These are phyloP conservation scores for Sebastes steindachneri DNA, from an alignment of 2,797 vertebrate species.

Conservation along the genomic window DNA sequence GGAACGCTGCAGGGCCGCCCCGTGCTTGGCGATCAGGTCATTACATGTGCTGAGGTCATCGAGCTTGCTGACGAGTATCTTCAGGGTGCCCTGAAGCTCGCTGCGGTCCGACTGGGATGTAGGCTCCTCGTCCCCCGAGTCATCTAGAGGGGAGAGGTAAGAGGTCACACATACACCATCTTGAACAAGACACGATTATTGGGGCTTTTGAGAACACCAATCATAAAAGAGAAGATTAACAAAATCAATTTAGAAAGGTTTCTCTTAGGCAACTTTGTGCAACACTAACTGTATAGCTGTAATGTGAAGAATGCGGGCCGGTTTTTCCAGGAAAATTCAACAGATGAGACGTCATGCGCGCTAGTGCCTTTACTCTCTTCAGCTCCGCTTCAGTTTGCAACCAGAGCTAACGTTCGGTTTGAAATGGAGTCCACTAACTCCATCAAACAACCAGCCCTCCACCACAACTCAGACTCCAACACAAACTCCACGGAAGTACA, in stretches of 20 bases:
- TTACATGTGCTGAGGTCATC: conserved; percentile 96
- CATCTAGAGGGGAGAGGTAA: conserved; percentile 85
- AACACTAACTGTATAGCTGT: neutral
- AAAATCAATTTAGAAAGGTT: neutral
- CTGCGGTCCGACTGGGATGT: conserved; percentile 91
- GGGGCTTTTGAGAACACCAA: neutral
- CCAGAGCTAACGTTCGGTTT: no score
- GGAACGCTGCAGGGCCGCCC: conserved; percentile 94
- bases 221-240: neutral
- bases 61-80: conserved; percentile 92
- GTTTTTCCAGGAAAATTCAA: no score
- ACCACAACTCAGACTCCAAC: no score
- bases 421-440: no score
- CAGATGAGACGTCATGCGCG: no score
- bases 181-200: neutral
- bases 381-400: no score
- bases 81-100: conserved; percentile 91
- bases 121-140: conserved; percentile 95
- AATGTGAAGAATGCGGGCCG: no score
- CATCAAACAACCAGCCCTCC: no score
- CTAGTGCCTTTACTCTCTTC: no score
- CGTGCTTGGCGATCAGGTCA: conserved; percentile 96
- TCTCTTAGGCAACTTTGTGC: neutral
- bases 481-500: no score
- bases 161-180: conserved; percentile 7